phyloP scores from a whole-genome alignment of 2,797 vertebrate species.

The Hoplostethus atlanticus region DNA sequence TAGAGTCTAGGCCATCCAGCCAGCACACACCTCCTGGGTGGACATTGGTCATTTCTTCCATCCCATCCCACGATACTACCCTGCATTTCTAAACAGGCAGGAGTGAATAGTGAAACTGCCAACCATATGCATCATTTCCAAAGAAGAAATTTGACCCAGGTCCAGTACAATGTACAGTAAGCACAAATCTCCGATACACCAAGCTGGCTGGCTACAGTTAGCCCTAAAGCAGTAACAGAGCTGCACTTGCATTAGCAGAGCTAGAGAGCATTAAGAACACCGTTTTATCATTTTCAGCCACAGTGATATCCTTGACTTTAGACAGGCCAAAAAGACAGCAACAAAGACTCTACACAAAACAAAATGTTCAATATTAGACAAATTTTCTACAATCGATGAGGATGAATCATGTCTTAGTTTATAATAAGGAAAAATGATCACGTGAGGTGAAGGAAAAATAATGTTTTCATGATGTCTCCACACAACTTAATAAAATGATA shows the following conservation, averaged over 20 bases:
- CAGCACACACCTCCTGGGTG: too few species aligned
- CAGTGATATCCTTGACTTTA: not conserved
- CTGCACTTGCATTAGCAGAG: slow-evolving; percentile 6
- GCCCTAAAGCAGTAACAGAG: slow-evolving; percentile 8
- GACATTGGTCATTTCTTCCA: too few species aligned
- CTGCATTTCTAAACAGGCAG: too few species aligned
- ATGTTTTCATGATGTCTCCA: too few species aligned
- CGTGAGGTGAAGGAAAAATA: slow-evolving; percentile 4
- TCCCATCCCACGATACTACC: too few species aligned
- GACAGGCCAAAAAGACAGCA: slow-evolving; percentile 21
- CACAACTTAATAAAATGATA: not conserved
- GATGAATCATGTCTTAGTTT: not conserved
- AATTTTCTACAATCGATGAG: not conserved
- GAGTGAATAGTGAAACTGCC: too few species aligned
- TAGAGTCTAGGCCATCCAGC: too few species aligned
- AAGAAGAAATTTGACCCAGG: slow-evolving; percentile 37
- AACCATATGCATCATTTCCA: not conserved
- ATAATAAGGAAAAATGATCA: not conserved
- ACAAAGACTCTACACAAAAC: slow-evolving; percentile 18
- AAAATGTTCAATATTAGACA: not conserved
- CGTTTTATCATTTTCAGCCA: not conserved
- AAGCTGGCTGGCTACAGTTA: slow-evolving; percentile 4
- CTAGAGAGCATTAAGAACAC: slow-evolving; percentile 4
- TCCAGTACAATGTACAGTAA: slow-evolving; percentile 37
- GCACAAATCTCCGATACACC: slow-evolving; percentile 28